Conservation (phyloP, 2,113 vertebrate genomes). For the Gallinago paraguaiae region DNA sequence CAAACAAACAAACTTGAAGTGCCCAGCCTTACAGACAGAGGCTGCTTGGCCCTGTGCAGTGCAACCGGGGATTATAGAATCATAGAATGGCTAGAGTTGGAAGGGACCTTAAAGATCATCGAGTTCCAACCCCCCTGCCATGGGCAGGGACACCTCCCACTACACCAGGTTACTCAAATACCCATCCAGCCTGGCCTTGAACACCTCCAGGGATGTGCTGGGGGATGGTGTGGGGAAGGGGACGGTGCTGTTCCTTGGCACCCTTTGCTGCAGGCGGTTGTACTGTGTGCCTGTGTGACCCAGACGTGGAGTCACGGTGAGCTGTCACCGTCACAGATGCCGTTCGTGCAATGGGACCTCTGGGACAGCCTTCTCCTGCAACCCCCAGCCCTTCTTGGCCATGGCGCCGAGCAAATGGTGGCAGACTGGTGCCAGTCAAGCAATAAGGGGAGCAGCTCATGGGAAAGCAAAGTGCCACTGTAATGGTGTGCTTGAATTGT, state of each 20-base stretch:
- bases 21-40: background rate
- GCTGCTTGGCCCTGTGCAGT: background rate
- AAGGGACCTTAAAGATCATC: no score
- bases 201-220: background rate
- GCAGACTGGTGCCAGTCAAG: background rate
- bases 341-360: background rate
- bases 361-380: background rate
- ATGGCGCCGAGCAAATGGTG: background rate
- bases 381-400: background rate
- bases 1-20: background rate
- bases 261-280: background rate
- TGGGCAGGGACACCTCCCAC: no score
- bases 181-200: no score
- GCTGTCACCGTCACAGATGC: background rate
- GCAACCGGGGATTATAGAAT: background rate
- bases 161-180: no score
- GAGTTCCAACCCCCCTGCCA: no score
- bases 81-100: no score
- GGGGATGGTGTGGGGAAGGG: no score
- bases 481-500: background rate
- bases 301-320: background rate
- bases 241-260: background rate
- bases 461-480: background rate
- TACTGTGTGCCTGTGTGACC: background rate
- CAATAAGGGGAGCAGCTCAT: background rate